A percentile compares a stretch with the other conserved stretches of the same genome.
phyloP scores from a whole-genome alignment of 2,797 vertebrate species.

The Protosalanx chinensis region DNA sequence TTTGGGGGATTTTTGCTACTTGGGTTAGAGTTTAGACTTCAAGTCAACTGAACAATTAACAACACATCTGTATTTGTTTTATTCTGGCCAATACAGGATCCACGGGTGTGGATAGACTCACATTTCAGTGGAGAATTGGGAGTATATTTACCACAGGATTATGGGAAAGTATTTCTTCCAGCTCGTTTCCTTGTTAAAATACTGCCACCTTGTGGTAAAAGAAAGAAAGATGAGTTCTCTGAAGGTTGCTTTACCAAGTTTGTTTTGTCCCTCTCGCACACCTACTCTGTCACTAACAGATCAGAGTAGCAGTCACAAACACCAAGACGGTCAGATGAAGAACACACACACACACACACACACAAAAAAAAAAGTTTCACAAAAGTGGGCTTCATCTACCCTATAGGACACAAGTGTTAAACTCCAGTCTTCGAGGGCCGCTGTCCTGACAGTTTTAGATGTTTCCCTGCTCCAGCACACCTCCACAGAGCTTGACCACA shows the following conservation, averaged over 20 bases:
- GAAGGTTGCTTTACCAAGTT: too few species aligned
- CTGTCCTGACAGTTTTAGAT: too few species aligned
- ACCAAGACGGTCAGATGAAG: too few species aligned
- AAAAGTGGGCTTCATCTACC: background rate
- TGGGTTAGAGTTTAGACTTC: background rate
- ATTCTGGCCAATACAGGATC: too few species aligned
- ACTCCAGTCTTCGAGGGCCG: background rate
- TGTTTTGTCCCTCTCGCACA: too few species aligned
- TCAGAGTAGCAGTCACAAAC: too few species aligned
- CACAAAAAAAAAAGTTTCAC: background rate
- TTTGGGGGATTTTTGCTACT: background rate
- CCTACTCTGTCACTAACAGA: too few species aligned
- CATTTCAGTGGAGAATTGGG: background rate
- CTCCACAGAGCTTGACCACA: too few species aligned
- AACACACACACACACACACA: too few species aligned
- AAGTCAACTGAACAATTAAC: background rate
- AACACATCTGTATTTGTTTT: background rate
- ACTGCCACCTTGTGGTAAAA: constrained; percentile 52
- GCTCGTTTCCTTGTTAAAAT: constrained; percentile 11
- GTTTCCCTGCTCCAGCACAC: too few species aligned
- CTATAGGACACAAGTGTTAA: background rate
- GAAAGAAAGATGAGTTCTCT: background rate
- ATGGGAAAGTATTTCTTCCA: too few species aligned
- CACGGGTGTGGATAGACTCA: too few species aligned
- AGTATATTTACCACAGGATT: background rate